Base-by-base conservation (phyloP, 2,113 vertebrate genomes). In the Colistium nudipinnis region DNA sequence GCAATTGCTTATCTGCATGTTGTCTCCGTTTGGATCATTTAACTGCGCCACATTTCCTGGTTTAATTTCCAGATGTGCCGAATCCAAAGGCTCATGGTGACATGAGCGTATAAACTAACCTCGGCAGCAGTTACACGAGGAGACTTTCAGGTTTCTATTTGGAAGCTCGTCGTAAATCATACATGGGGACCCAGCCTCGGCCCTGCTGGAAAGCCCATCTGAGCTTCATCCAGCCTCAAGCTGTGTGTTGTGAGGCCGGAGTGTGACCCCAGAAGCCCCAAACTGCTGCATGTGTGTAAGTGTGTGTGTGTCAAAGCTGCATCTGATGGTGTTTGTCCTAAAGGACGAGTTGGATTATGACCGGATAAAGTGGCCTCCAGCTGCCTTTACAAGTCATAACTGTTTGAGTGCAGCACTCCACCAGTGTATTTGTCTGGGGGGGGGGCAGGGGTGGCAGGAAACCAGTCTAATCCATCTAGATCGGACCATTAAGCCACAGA, bases 401-500 rank as follows among this genome's bases (percentile, higher is more conserved):
- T 81, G 61, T 27, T 41, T 65, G 35, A 80, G 28, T 74, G 27
- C 36, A 41, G 55, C 33, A 13, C 44, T 65, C n/a, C 36, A 61
- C 8, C n/a, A 44, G 41, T 54, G 66, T 48, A 22, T 56, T 61
- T 54, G 55, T 81, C 49, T 45, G 31, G 27, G 55, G 30, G 41
- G 31, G 7, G 10, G 4, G 1, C n/a, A 5, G 59, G 24, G 51
- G 38, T 36, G 41, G 31, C 74, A 84, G 84, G 88, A 90, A 92
- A 87, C 71, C 67, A 62, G 22, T 35, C 35, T 78, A 85, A 86
- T 89, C 84, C 84, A 75, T 73, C 83, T 79, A 70, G 78, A 90
- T 88, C 78, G 67, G 57, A 64, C 74, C 54, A 85, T 88, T 86
- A 86, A 83, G 62, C 63, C 38, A 63, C 84, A 90, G 87, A 85